A percentile compares a stretch with the other conserved stretches of the same genome.
Conservation (phyloP, 2,113 vertebrate genomes). For the Dermatemys mawii region DNA sequence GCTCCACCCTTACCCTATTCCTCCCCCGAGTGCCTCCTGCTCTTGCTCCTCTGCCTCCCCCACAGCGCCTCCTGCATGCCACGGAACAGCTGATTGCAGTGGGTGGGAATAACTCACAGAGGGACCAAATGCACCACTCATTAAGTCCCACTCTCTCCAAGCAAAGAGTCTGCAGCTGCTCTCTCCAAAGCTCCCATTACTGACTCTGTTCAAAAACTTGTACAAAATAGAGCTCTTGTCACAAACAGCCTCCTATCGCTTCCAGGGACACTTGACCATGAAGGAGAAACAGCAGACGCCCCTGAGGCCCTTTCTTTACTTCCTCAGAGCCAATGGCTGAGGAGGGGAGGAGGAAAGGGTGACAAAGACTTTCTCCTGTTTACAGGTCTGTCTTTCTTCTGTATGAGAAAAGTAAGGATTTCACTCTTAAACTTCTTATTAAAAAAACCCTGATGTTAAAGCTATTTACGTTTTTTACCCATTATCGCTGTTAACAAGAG, state of each 20-base stretch:
- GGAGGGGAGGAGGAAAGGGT: background rate
- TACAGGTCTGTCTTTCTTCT: background rate
- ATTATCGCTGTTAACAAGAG: background rate
- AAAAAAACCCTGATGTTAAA: background rate
- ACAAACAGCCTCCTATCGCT: background rate
- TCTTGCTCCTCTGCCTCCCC: too few species aligned
- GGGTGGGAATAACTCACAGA: too few species aligned
- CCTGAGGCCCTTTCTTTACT: background rate
- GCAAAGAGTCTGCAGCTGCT: too few species aligned
- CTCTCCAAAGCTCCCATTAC: too few species aligned
- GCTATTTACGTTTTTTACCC: background rate
- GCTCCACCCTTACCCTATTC: too few species aligned
- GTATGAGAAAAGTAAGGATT: background rate
- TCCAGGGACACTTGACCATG: background rate
- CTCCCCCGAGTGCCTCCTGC: too few species aligned
- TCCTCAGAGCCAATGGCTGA: background rate
- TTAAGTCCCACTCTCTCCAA: too few species aligned
- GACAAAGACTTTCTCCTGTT: background rate
- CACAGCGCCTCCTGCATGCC: too few species aligned
- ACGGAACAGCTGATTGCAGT: too few species aligned
- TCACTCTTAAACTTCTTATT: background rate
- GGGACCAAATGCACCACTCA: too few species aligned
- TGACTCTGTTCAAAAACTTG: background rate
- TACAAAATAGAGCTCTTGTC: background rate
- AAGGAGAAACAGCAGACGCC: background rate